Evolutionary conservation across 2,888 invertebrate genomes (phyloP).

Genomic region (Ophion obscuratus): DNA sequence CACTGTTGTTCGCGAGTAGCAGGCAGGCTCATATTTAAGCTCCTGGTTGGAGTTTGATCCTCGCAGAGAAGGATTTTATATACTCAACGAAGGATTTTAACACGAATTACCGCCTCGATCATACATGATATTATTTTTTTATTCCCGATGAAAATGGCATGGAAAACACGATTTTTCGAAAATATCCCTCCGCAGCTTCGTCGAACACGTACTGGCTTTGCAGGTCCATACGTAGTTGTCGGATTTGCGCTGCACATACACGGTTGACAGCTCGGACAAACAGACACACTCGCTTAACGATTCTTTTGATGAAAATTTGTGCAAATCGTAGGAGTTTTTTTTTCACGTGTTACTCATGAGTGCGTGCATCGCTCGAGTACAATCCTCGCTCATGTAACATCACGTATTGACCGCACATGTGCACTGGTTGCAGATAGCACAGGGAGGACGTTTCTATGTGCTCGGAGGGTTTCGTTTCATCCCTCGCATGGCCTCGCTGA

Average conservation of each 20-base stretch:
- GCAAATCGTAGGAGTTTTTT: constrained; percentile 18
- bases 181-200: no score
- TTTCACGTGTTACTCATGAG: neutral
- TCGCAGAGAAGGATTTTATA: neutral
- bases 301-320: constrained; percentile 51
- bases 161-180: neutral
- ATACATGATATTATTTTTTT: neutral
- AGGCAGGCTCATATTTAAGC: neutral
- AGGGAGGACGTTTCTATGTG: neutral
- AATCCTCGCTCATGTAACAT: neutral
- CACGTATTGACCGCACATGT: neutral
- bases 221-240: neutral
- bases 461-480: neutral
- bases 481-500: neutral
- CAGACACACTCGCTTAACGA: constrained; percentile 34
- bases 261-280: constrained; percentile 36
- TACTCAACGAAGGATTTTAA: neutral
- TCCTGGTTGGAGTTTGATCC: neutral
- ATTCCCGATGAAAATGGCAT: neutral
- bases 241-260: neutral
- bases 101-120: no score
- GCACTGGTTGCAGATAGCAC: neutral
- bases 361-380: neutral
- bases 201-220: neutral
- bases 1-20: neutral